phyloP scores from a whole-genome alignment of 2,888 invertebrate species.

The Sarcophaga subvicina region DNA sequence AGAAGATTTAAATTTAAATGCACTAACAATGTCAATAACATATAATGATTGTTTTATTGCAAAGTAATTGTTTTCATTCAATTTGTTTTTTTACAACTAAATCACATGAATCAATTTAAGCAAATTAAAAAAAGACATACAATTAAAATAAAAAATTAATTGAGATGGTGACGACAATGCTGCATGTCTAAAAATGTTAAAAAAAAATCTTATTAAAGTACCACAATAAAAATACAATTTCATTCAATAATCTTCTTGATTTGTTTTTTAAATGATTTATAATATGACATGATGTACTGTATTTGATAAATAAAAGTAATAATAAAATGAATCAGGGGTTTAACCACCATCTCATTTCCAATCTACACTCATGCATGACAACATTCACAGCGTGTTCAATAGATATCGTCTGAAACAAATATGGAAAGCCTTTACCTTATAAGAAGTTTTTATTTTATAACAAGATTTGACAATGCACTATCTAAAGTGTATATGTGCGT shows the following conservation, averaged over 20 bases:
- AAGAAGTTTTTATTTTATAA: background rate
- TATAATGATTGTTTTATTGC: constrained; percentile 2
- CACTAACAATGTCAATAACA: constrained; percentile 34
- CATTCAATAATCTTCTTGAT: constrained; percentile 40
- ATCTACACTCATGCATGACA: constrained; percentile 17
- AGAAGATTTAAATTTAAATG: constrained; percentile 14
- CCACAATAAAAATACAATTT: constrained; percentile 16
- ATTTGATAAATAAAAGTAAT: constrained; percentile 24
- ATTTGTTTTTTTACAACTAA: background rate
- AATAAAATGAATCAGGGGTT: constrained; percentile 56
- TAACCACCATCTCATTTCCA: constrained; percentile 31
- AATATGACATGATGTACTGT: background rate
- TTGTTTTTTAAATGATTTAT: constrained; percentile 22
- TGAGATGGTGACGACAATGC: constrained; percentile 4
- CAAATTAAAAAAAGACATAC: background rate
- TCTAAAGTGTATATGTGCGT: background rate
- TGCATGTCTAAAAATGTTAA: background rate
- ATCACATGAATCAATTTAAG: constrained; percentile 23
- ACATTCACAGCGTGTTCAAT: constrained; percentile 15
- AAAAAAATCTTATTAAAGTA: constrained; percentile 14
- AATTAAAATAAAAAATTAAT: background rate
- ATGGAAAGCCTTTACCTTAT: constrained; percentile 37
- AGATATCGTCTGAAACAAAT: constrained; percentile 9
- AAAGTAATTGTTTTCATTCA: background rate
- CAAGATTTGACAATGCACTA: background rate